Conservation (phyloP, 2,797 vertebrate genomes). For the Lepilemur septentrionalis region DNA sequence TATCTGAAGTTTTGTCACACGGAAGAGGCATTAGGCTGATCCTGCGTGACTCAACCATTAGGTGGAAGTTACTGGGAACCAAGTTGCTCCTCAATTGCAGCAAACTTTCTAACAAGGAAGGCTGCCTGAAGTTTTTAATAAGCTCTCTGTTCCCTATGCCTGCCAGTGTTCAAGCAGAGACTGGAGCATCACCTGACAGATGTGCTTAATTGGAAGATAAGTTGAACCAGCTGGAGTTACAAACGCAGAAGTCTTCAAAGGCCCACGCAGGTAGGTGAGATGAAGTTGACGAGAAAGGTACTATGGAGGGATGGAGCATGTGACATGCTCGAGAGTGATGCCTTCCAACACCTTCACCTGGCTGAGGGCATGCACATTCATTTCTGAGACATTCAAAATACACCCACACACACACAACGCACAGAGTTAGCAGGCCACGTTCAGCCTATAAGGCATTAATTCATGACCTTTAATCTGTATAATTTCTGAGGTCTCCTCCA, state of each 20-base stretch:
- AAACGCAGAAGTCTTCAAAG: not conserved
- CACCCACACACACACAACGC: not conserved
- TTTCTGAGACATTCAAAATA: not conserved
- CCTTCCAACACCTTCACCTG: not conserved
- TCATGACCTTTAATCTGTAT: not conserved
- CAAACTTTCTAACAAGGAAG: conserved; percentile 38
- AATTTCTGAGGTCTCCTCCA: not conserved
- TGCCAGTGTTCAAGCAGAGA: conserved; percentile 7
- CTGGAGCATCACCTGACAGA: not conserved
- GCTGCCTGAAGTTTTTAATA: conserved; percentile 40
- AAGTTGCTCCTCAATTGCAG: conserved; percentile 17
- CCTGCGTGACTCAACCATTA: not conserved
- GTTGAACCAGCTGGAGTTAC: not conserved
- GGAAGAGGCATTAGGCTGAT: conserved; percentile 21
- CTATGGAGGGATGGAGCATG: not conserved
- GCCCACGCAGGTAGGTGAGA: not conserved
- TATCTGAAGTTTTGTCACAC: conserved; percentile 33
- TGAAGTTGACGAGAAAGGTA: not conserved
- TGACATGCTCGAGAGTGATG: not conserved
- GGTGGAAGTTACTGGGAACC: conserved; percentile 16
- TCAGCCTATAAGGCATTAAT: not conserved
- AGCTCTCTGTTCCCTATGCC: not conserved
- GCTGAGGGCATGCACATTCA: not conserved
- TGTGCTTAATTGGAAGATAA: conserved; percentile 44
- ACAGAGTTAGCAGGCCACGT: not conserved